Conservation (phyloP, 2,888 invertebrate genomes). For the Eupithecia subfuscata region DNA sequence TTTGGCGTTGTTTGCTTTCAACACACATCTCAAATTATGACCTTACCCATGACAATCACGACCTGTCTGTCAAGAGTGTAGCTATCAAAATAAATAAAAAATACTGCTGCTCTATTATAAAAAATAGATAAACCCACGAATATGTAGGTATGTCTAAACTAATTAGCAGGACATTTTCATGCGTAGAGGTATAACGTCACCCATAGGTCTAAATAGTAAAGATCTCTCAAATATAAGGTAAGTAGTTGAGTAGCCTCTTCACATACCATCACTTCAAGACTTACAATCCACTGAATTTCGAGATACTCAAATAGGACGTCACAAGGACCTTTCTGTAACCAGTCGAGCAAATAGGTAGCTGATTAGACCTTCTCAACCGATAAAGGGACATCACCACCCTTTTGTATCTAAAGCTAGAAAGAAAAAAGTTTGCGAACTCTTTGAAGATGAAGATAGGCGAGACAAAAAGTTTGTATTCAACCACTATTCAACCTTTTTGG, state of each 20-base stretch:
- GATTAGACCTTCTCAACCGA: slow-evolving; percentile 40
- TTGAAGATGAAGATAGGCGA: slow-evolving; percentile 15
- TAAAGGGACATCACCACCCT: slow-evolving; percentile 42
- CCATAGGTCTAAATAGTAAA: neutral
- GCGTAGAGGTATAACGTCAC: neutral
- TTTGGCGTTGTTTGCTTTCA: neutral
- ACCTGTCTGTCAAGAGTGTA: neutral
- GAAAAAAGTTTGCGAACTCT: slow-evolving; percentile 18
- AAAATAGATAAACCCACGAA: too few species aligned
- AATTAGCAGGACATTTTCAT: neutral
- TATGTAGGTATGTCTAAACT: neutral
- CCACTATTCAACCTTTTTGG: slow-evolving; percentile 47
- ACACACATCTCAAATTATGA: neutral
- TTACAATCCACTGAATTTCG: slow-evolving; percentile 28
- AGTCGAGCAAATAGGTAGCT: slow-evolving; percentile 39
- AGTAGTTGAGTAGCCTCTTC: neutral
- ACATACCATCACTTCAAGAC: slow-evolving; percentile 19
- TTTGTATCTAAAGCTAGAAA: slow-evolving; percentile 26
- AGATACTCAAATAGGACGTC: slow-evolving; percentile 22
- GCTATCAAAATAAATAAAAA: neutral
- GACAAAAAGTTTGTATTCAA: slow-evolving; percentile 39
- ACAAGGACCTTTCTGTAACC: slow-evolving; percentile 33
- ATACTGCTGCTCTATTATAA: neutral
- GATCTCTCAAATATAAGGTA: neutral
- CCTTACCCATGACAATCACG: neutral